Evolutionary conservation across 1,140 invertebrate species (phyloP), one percentile per base, ranked within the genome.

Genomic region (Chionoecetes opilio): DNA sequence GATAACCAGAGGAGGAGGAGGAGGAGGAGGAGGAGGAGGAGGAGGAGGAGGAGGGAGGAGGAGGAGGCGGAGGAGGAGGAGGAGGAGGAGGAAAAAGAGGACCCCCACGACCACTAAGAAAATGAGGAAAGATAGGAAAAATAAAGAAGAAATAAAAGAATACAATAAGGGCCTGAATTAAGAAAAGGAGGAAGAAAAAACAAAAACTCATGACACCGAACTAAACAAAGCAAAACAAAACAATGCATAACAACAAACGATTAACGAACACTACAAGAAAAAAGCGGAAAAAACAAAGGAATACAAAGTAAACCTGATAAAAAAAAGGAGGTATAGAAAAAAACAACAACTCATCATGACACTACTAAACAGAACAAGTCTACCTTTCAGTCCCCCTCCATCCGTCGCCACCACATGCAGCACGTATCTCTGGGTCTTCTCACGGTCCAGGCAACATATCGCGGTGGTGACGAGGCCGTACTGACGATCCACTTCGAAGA

Each of bases 401-500:
- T 97, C 97, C 53, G 96, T 96, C 31, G 97, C 97, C 17, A 96
- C 96, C 31, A 96, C 86, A 26, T 91, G 88, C 8, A 96, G 75
- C 14, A 84, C 37, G 87, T 96, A 96, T 32, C 85, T 34, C 32
- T 46, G 34, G 3, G 75, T 91, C 38, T 37, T 82, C 85, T 96
- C 96, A 1, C 96, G 35, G 86, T 96, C 96, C 14, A 96, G 75
- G 46, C 92, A 93, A 35, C 93, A 96, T n/a, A 96, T 84, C 2
- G 95, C 91, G 17, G 96, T 96, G 11, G 63, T 92, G 37, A 96
- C 96, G 75, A 84, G 87, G 97, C 97, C 97, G 92, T 97, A 97
- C 91, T 97, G 96, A 53, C 97, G 96, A 97, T 97, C 97, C 89
- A 97, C 97, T 34, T 92, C 96, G 96, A 97, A 97, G 37, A 96